phyloP scores from a whole-genome alignment of 2,888 invertebrate genomes.

The Poecilobothrus nobilitatus region DNA sequence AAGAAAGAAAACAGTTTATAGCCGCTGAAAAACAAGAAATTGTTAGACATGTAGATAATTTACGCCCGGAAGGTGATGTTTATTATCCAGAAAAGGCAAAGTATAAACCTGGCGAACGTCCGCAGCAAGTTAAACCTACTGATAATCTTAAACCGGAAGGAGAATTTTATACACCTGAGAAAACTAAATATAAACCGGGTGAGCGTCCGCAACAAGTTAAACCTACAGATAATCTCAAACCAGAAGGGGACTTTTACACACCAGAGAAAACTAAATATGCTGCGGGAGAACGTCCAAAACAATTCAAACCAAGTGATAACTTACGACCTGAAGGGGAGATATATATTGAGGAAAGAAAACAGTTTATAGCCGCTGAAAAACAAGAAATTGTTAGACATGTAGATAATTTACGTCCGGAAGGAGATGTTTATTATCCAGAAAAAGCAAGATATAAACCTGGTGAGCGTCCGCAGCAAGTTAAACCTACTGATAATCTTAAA shows the following conservation, averaged over 20 bases:
- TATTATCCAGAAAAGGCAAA: slow-evolving; percentile 38
- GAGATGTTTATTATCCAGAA: slow-evolving; percentile 39
- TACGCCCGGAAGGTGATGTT: slow-evolving; percentile 49
- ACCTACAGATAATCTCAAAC: slow-evolving; percentile 47
- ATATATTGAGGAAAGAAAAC: slow-evolving; percentile 43
- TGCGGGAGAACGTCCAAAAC: slow-evolving; percentile 46
- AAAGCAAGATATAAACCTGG: slow-evolving; percentile 38
- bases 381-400: slow-evolving; percentile 41
- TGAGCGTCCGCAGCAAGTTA: slow-evolving; percentile 39
- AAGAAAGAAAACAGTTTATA: slow-evolving; percentile 45
- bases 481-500: slow-evolving; percentile 46
- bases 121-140: slow-evolving; percentile 43
- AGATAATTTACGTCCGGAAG: slow-evolving; percentile 45
- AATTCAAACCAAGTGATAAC: slow-evolving; percentile 46
- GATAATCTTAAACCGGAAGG: slow-evolving; percentile 52
- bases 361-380: slow-evolving; percentile 33
- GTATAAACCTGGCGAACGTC: slow-evolving; percentile 38
- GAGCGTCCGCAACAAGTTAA: slow-evolving; percentile 44
- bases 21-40: slow-evolving; percentile 46
- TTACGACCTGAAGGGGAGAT: slow-evolving; percentile 52
- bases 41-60: slow-evolving; percentile 46
- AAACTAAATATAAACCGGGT: slow-evolving; percentile 41
- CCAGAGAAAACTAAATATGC: slow-evolving; percentile 45
- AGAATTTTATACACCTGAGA: slow-evolving; percentile 46
- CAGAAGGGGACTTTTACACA: slow-evolving; percentile 52